Conservation (phyloP, 2,888 invertebrate genomes). For the Hypena proboscidalis region DNA sequence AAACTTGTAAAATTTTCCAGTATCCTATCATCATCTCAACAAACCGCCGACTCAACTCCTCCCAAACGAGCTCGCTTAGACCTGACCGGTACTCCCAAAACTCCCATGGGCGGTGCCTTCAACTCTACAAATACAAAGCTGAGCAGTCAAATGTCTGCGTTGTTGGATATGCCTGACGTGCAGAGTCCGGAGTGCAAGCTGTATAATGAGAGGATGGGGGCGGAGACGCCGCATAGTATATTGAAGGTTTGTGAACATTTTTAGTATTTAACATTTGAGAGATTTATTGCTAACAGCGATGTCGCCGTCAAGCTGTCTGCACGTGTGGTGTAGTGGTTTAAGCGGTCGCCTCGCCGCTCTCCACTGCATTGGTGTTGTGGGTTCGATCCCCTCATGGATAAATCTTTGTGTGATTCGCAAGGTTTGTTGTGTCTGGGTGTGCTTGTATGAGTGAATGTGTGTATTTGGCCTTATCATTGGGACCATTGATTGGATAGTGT, state of each 20-base stretch:
- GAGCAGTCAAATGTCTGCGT: slow-evolving; percentile 60
- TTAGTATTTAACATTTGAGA: no score
- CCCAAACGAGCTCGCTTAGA: slow-evolving; percentile 67
- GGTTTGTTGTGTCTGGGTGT: no score
- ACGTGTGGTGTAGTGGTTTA: no score
- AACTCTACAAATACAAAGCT: slow-evolving; percentile 50
- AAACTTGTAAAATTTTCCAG: slow-evolving; percentile 36
- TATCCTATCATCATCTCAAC: slow-evolving; percentile 48
- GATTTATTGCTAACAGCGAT: no score
- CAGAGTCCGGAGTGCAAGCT: slow-evolving; percentile 53
- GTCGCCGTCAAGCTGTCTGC: no score
- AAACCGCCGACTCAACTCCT: slow-evolving; percentile 55
- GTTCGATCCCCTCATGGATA: no score
- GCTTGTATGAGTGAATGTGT: no score
- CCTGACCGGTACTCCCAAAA: slow-evolving; percentile 48
- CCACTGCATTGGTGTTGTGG: no score
- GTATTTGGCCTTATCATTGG: no score
- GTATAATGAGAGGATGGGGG: slow-evolving; percentile 51
- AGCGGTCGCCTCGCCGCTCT: no score
- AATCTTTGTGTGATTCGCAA: no score
- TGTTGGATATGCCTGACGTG: slow-evolving; percentile 86
- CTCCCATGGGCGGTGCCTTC: slow-evolving; percentile 46
- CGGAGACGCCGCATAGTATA: slow-evolving; percentile 87
- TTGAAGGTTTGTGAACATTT: slow-evolving; percentile 81
- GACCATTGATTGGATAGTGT: no score